Evolutionary conservation across 30 jellyfish, hydroid and myxozoan genomes (phyloP).

Genomic region (Pseudorhiza aurosa): DNA sequence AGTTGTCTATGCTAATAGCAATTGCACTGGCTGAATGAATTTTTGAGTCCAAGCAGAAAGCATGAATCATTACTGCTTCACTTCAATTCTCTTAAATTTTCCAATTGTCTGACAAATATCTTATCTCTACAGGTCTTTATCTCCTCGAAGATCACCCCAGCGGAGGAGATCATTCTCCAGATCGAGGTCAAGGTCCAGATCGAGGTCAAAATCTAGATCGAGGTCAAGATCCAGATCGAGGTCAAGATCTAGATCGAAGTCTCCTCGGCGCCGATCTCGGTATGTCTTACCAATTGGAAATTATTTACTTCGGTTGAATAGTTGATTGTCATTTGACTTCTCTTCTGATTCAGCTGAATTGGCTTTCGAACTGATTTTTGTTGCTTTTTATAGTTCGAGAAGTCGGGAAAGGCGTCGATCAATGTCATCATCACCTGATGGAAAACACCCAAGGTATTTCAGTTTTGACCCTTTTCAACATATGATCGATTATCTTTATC

Average conservation of each 20-base stretch:
- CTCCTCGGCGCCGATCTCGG: slow-evolving; percentile 63
- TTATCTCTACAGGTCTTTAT: slow-evolving; percentile 30
- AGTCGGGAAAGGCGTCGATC: slow-evolving; percentile 61
- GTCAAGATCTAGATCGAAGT: slow-evolving; percentile 43
- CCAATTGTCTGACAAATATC: too few species aligned
- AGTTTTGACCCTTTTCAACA: too few species aligned
- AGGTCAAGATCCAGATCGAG: slow-evolving; percentile 74
- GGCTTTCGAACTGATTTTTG: neutral
- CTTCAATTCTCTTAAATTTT: too few species aligned
- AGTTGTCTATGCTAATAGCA: too few species aligned
- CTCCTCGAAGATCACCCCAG: slow-evolving; percentile 33
- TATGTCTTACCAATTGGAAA: too few species aligned
- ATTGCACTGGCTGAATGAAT: too few species aligned
- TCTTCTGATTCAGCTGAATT: neutral
- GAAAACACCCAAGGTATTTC: slow-evolving; percentile 26
- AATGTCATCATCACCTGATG: slow-evolving; percentile 40
- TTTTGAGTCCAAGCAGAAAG: too few species aligned
- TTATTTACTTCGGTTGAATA: too few species aligned
- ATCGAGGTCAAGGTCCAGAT: slow-evolving; percentile 21
- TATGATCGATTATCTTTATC: too few species aligned
- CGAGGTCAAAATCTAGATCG: slow-evolving; percentile 69
- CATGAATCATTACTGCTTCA: too few species aligned
- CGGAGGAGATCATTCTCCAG: slow-evolving; percentile 43
- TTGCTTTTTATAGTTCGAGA: slow-evolving; percentile 24
- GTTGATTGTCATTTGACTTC: too few species aligned